A percentile compares a stretch with the other conserved stretches of the same genome.
Conservation (phyloP, 1,140 invertebrate genomes). For the Glossosoma conforme region DNA sequence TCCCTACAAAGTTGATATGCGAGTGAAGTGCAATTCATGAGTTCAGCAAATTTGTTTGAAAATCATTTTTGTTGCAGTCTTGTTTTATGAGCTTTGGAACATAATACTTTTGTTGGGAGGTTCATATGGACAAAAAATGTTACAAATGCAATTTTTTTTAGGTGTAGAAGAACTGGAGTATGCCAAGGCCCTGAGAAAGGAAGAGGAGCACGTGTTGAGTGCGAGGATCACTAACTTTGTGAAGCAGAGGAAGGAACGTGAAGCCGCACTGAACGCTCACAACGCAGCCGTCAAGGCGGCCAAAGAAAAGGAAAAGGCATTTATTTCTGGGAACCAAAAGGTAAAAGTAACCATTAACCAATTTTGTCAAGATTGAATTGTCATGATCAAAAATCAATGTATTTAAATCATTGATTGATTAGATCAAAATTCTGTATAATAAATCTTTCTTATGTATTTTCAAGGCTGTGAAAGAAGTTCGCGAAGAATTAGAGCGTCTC, state of each 20-base stretch:
- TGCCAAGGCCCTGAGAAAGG: conserved; percentile 44
- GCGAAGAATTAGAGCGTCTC: conserved; percentile 44
- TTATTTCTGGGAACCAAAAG: conserved; percentile 47
- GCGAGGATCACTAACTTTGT: conserved; percentile 42
- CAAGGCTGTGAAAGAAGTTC: conserved; percentile 45
- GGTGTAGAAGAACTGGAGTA: conserved; percentile 45
- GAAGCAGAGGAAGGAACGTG: conserved; percentile 40
- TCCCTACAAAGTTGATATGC: neutral
- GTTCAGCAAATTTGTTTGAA: neutral
- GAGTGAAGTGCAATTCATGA: neutral
- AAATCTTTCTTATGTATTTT: conserved; percentile 1
- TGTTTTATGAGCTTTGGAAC: neutral
- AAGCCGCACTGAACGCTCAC: conserved; percentile 38
- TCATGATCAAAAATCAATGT: neutral
- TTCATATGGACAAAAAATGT: neutral
- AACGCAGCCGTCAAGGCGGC: conserved; percentile 42
- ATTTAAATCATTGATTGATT: neutral
- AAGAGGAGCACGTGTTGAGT: conserved; percentile 44
- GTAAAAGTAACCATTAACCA: conserved; percentile 25
- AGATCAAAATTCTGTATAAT: neutral
- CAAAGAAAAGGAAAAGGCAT: conserved; percentile 45
- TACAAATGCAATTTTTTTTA: conserved; percentile 17
- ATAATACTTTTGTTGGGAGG: neutral
- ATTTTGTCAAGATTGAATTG: neutral
- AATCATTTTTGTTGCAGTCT: neutral